phyloP scores from a whole-genome alignment of 1,140 invertebrate species.

The Physella acuta region DNA sequence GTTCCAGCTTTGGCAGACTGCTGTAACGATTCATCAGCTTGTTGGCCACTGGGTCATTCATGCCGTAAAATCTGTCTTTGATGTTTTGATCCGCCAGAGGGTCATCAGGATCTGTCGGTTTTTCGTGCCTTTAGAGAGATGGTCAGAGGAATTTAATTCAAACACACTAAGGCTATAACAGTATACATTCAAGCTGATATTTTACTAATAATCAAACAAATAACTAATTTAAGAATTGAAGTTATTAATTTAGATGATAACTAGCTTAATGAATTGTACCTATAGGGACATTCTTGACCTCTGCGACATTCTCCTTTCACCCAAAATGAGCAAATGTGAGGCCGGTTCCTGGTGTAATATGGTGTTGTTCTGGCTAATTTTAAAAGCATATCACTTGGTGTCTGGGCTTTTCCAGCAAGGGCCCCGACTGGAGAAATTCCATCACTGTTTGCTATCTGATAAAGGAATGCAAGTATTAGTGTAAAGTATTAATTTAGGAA shows the following conservation, averaged over 20 bases:
- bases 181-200: too few relatives aligned
- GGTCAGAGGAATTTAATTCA: too few relatives aligned
- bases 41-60: slow-evolving; percentile 98
- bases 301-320: slow-evolving; percentile 98
- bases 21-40: slow-evolving; percentile 90
- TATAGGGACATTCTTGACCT: slow-evolving; percentile 98
- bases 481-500: too few relatives aligned
- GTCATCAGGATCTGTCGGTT: slow-evolving; percentile 99
- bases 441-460: slow-evolving; percentile 61
- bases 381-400: slow-evolving; percentile 79
- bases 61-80: slow-evolving; percentile 96
- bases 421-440: slow-evolving; percentile 62
- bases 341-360: slow-evolving; percentile 97
- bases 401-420: slow-evolving; percentile 62
- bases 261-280: too few relatives aligned
- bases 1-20: slow-evolving; percentile 89
- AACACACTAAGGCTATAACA: too few relatives aligned
- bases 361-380: slow-evolving; percentile 95
- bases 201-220: too few relatives aligned
- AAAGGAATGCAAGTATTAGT: too few relatives aligned
- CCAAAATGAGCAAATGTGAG: slow-evolving; percentile 99
- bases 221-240: too few relatives aligned
- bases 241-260: too few relatives aligned
- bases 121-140: slow-evolving; percentile 78
- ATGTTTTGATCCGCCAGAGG: slow-evolving; percentile 99